Conservation (phyloP, 2,113 vertebrate genomes). For the Oryctolagus cuniculus region mOryCun1.1 NC_091434.1:101051001-101051500, state of each 20-base stretch:
- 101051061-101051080: neutral
- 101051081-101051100: constrained; percentile 42
- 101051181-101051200: neutral
- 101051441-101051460: neutral
- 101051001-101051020: constrained; percentile 17
- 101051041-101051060: neutral
- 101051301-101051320: constrained; percentile 22
- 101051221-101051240: neutral
- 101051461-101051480: neutral
- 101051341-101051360: constrained; percentile 11
- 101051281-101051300: neutral
- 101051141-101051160: constrained; percentile 27
- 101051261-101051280: neutral
- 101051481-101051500: neutral
- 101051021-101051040: neutral
- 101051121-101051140: neutral
- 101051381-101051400: neutral
- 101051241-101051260: neutral
- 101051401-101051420: neutral
- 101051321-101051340: neutral
- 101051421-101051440: neutral
- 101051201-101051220: neutral
- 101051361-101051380: neutral
- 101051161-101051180: neutral
- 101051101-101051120: constrained; percentile 40